Conservation (phyloP, 35 echinoderm and acorn worm species). For the Ophioderma brevispina region DNA sequence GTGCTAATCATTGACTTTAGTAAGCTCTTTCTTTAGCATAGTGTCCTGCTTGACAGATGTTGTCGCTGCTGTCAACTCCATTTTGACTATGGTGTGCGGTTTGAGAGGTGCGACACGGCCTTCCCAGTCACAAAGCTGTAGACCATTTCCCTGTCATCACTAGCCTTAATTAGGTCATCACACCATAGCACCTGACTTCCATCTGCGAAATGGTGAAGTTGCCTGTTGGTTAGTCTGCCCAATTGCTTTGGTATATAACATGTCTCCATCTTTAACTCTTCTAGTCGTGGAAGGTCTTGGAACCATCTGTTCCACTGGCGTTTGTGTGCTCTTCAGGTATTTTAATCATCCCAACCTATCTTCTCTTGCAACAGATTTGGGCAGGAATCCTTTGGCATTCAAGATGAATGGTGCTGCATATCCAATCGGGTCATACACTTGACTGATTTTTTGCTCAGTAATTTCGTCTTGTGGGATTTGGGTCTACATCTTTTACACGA, state of each 20-base stretch:
- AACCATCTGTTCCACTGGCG: background rate
- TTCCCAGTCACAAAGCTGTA: constrained; percentile 16
- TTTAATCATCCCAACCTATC: background rate
- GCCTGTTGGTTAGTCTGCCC: background rate
- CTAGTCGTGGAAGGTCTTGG: background rate
- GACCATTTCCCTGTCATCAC: constrained; percentile 30
- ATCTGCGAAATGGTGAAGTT: background rate
- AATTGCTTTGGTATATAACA: background rate
- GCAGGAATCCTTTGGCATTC: background rate
- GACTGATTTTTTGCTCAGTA: background rate
- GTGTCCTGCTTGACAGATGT: background rate
- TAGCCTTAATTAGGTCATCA: constrained; percentile 39
- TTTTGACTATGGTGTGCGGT: constrained; percentile 28
- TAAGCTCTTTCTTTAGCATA: background rate
- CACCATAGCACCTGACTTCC: too few species aligned
- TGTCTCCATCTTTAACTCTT: background rate
- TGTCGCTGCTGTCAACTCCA: constrained; percentile 66
- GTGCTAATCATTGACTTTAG: background rate
- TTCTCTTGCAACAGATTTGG: background rate
- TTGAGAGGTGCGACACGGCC: constrained; percentile 67
- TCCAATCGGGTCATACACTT: background rate
- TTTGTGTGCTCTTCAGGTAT: background rate
- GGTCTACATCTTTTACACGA: background rate
- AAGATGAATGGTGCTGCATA: background rate
- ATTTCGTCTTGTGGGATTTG: background rate